phyloP scores from a whole-genome alignment of 2,113 vertebrate genomes.

The Pituophis catenifer region DNA sequence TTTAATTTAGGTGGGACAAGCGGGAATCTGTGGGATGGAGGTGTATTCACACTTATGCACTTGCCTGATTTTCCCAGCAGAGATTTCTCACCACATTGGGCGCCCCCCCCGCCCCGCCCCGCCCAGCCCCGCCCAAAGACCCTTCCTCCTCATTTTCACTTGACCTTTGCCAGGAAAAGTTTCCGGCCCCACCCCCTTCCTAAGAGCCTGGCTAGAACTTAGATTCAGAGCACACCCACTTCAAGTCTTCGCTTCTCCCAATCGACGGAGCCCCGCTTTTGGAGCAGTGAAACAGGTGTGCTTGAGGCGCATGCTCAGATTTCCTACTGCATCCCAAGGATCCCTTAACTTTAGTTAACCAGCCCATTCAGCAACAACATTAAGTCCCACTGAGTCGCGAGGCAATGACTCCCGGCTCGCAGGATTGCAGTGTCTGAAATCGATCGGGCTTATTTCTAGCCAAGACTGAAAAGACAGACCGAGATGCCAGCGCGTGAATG shows the following conservation, averaged over 20 bases:
- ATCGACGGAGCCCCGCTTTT: neutral
- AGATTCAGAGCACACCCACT: no score
- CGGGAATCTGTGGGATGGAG: neutral
- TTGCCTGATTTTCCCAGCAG: neutral
- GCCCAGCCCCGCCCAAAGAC: neutral
- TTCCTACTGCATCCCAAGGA: neutral
- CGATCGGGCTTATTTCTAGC: neutral
- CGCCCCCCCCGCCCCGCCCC: no score
- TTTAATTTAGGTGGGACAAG: neutral
- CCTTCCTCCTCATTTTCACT: neutral
- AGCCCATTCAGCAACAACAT: neutral
- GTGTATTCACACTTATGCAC: neutral
- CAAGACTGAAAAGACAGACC: neutral
- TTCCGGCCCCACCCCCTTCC: neutral
- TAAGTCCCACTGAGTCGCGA: neutral
- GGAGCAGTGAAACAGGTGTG: neutral
- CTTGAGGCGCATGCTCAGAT: neutral
- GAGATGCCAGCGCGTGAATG: neutral
- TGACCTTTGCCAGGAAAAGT: neutral
- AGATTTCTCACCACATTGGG: neutral
- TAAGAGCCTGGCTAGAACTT: neutral
- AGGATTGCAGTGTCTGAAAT: neutral
- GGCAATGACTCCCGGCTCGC: neutral
- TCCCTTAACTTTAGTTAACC: neutral
- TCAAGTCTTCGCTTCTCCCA: neutral